Conservation (phyloP, 2,888 invertebrate genomes). For the Drepana falcataria region DNA sequence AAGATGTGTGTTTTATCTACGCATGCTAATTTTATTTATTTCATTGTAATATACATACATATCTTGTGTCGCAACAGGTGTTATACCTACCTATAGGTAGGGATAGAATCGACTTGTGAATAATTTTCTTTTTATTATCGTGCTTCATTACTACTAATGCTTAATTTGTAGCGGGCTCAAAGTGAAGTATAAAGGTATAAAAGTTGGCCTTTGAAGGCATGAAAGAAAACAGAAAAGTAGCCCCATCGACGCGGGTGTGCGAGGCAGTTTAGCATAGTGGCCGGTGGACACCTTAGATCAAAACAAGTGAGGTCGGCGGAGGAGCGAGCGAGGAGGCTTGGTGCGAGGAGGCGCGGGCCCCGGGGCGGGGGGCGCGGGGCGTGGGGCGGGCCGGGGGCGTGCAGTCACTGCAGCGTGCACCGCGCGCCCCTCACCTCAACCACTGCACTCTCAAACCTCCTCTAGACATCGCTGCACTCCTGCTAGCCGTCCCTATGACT, state of each 20-base stretch:
- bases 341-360: constrained; percentile 28
- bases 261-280: constrained; percentile 64
- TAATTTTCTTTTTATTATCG: background rate
- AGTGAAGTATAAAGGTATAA: constrained; percentile 9
- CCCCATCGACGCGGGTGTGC: constrained; percentile 24
- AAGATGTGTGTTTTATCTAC: no score
- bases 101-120: background rate
- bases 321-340: constrained; percentile 18
- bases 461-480: constrained; percentile 4
- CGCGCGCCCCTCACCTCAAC: constrained; percentile 2
- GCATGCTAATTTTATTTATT: no score
- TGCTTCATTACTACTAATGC: background rate
- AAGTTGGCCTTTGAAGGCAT: constrained; percentile 37
- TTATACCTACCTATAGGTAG: no score
- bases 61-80: background rate
- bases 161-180: background rate
- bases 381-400: constrained; percentile 66
- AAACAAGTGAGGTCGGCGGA: constrained; percentile 64
- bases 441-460: constrained; percentile 15
- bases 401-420: constrained; percentile 37
- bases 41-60: background rate
- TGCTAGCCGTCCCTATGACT: background rate
- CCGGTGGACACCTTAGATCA: constrained; percentile 72
- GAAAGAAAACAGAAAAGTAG: constrained; percentile 41
- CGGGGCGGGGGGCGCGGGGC: constrained; percentile 32